phyloP scores from a whole-genome alignment of 2,888 invertebrate species.

The Tetragonisca angustula region DNA sequence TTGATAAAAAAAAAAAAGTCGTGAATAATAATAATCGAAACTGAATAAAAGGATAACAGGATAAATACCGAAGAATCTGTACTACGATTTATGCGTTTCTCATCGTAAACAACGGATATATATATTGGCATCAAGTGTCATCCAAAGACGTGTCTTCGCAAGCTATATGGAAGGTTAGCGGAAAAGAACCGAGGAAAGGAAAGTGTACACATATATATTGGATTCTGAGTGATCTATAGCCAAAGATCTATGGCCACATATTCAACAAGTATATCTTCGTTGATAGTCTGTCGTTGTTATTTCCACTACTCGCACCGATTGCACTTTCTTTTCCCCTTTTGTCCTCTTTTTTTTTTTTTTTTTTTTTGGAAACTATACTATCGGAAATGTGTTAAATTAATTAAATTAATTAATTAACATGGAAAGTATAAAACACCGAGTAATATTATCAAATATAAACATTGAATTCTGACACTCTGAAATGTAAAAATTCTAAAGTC shows the following conservation, averaged over 20 bases:
- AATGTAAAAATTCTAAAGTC: neutral
- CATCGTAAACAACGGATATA: slow-evolving; percentile 42
- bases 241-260: slow-evolving; percentile 83
- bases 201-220: slow-evolving; percentile 40
- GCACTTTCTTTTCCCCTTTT: neutral
- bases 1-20: neutral
- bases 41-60: neutral
- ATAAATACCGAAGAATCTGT: slow-evolving; percentile 15
- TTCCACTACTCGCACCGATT: neutral
- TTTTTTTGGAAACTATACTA: neutral
- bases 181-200: slow-evolving; percentile 50
- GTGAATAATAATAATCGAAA: neutral
- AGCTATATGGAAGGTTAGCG: slow-evolving; percentile 39
- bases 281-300: slow-evolving; percentile 72
- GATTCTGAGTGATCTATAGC: slow-evolving; percentile 82
- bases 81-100: slow-evolving; percentile 2
- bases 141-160: slow-evolving; percentile 42
- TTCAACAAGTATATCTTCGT: slow-evolving; percentile 83
- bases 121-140: slow-evolving; percentile 44
- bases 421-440: neutral
- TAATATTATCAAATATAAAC: neutral
- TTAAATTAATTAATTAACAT: neutral
- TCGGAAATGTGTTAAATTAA: neutral
- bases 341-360: neutral
- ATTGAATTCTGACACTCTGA: neutral